phyloP scores from a whole-genome alignment of 2,113 vertebrate species.

The Charadrius vociferus region DNA sequence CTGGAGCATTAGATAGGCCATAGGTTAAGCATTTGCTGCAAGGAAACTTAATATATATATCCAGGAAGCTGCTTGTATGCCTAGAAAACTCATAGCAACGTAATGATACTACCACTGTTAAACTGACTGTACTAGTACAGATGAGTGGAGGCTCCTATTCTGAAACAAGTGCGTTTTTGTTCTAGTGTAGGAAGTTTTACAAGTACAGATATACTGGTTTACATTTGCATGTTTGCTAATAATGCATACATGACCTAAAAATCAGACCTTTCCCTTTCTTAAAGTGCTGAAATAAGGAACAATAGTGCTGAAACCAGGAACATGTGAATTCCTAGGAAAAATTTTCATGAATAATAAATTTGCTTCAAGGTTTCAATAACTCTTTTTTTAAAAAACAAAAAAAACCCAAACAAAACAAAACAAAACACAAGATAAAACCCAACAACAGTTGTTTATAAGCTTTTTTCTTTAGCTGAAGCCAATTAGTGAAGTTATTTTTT shows the following conservation, averaged over 20 bases:
- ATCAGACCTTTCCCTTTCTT: neutral
- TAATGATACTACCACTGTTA: neutral
- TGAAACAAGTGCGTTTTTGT: neutral
- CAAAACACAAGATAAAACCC: neutral
- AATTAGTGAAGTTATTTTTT: neutral
- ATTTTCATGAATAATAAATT: neutral
- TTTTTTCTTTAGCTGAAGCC: neutral
- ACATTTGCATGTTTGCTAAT: neutral
- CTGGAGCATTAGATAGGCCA: constrained; percentile 2
- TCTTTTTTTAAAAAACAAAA: neutral
- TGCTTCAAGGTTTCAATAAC: neutral
- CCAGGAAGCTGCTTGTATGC: neutral
- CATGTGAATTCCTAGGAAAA: neutral
- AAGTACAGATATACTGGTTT: neutral
- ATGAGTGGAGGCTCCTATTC: neutral
- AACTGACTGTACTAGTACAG: neutral
- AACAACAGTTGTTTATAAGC: neutral
- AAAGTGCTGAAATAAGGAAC: neutral
- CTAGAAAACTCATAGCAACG: neutral
- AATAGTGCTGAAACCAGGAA: neutral
- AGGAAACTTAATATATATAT: neutral
- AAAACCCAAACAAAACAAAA: neutral
- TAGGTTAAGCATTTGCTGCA: neutral
- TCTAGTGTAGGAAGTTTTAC: neutral
- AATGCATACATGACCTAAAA: neutral